Evolutionary conservation across 2,113 vertebrate species (phyloP), one percentile per base, ranked within the genome.

Genomic region (Leptodactylus fuscus): DNA sequence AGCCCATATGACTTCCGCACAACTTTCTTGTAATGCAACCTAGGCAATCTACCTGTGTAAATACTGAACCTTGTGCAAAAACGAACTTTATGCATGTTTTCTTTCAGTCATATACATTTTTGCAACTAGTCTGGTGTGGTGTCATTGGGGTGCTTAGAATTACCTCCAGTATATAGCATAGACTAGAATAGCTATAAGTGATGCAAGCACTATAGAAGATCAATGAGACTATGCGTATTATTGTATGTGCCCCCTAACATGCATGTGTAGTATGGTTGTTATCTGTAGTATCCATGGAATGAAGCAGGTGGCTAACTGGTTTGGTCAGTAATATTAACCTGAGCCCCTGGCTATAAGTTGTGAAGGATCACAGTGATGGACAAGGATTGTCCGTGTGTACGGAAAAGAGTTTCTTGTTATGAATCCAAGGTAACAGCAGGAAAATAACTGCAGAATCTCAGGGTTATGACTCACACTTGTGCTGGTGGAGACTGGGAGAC

Each of bases 201-300:
- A 65, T 12, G 60, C 7, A 29, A 15, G 29, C 6, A 15, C 62
- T 36, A 20, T 34, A 12, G n/a, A 27, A 12, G 55, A 8, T 27
- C 9, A 62, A 22, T 12, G 58, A 13, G 11, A 10, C 5, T 16
- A 34, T 65, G 15, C 18, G 12, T 32, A 29, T 34, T 38, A 8
- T 69, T 38, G 65, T 69, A 22, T 73, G 20, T 78, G 62, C 58
- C 74, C 74, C 22, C 15, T 46, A 27, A 49, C 27, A 34, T 70
- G 65, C 48, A 80, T 80, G n/a, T 80, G 18, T 67, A 71, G 65
- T 15, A 81, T 73, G 32, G 24, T 18, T 71, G 36, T 60, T 55
- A 73, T 73, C 51, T 86, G 24, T 34, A 82, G 46, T 55, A 82
- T 70, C 32, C 49, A 27, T 18, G 65, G 84, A 86, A 86, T 86